These are phyloP conservation scores for Mercenaria mercenaria DNA, from an alignment of 1,140 invertebrate species.

Conservation along the genomic window DNA sequence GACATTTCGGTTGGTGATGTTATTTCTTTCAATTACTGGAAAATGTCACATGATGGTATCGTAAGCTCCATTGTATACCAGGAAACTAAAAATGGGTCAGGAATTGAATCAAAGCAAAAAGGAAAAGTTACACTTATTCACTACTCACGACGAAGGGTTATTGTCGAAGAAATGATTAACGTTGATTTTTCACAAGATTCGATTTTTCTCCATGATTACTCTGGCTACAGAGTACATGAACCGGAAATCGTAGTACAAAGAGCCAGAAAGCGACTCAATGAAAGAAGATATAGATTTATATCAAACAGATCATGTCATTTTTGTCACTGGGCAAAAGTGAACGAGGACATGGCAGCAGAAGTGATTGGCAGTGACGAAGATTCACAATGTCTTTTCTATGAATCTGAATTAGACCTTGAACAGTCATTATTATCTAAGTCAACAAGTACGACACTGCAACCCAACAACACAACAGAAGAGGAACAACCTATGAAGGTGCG, in stretches of 20 bases:
- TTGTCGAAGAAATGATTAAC: conserved; percentile 20
- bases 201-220: conserved; percentile 1
- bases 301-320: conserved; percentile 51
- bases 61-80: neutral
- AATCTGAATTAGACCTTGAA: too few relatives aligned
- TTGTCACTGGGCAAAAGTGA: conserved; percentile 56
- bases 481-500: too few relatives aligned
- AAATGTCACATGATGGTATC: neutral
- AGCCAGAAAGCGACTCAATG: conserved; percentile 36
- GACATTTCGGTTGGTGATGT: conserved; percentile 26
- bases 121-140: neutral
- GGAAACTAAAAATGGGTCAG: neutral
- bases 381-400: too few relatives aligned
- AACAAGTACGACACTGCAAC: too few relatives aligned
- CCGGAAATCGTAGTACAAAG: neutral
- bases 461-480: too few relatives aligned
- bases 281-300: conserved; percentile 17
- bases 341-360: neutral
- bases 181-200: neutral
- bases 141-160: neutral
- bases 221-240: neutral
- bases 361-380: too few relatives aligned
- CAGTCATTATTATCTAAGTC: too few relatives aligned
- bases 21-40: neutral
- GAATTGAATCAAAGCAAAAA: too few relatives aligned